phyloP scores from a whole-genome alignment of 2,797 vertebrate species.

The Allenopithecus nigroviridis region DNA sequence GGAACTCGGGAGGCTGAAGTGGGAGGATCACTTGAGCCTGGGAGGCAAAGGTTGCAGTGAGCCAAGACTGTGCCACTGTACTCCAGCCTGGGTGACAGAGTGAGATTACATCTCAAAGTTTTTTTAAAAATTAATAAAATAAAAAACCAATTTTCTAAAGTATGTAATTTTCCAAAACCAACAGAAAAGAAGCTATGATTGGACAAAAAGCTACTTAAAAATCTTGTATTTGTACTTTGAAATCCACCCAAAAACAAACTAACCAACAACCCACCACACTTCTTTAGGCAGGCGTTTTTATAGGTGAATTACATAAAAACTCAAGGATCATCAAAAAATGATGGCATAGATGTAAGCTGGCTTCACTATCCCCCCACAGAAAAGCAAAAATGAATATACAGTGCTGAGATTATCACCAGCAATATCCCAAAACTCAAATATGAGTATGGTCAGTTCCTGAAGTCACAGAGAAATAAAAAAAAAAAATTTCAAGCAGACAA shows the following conservation, averaged over 20 bases:
- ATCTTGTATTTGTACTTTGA: background rate
- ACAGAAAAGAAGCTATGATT: background rate
- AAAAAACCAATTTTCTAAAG: background rate
- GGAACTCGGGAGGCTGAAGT: too few relatives aligned
- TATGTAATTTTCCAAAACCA: background rate
- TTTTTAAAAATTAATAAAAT: background rate
- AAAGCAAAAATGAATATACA: background rate
- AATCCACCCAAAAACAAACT: background rate
- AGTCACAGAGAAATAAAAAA: background rate
- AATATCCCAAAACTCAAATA: background rate
- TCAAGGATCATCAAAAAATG: background rate
- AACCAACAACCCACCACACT: background rate
- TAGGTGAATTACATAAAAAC: background rate
- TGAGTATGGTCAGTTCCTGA: background rate
- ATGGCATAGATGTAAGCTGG: background rate
- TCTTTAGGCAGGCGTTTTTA: background rate
- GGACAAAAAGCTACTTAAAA: background rate
- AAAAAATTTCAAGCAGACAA: background rate
- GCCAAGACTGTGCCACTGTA: too few relatives aligned
- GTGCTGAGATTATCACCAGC: background rate
- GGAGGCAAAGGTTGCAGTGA: too few relatives aligned
- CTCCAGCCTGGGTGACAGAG: too few relatives aligned
- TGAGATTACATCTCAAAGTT: too few relatives aligned
- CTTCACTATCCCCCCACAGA: background rate
- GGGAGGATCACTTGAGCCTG: too few relatives aligned